Evolutionary conservation across 2,888 invertebrate genomes (phyloP).

Genomic region (Tillus elongatus): DNA sequence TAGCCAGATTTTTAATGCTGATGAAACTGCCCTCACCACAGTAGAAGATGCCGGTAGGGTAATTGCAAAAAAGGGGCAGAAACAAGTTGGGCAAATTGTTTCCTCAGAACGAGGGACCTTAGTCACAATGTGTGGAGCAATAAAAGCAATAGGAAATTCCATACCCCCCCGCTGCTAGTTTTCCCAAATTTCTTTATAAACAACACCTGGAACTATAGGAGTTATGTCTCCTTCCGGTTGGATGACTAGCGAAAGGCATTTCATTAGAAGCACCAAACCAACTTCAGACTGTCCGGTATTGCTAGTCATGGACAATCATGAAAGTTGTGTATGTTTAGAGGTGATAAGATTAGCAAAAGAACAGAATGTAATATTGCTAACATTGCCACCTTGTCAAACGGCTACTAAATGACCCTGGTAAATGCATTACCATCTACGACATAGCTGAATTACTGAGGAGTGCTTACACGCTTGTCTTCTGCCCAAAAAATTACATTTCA

Average conservation of each 20-base stretch:
- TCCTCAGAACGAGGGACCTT: conserved; percentile 15
- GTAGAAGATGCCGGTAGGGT: conserved; percentile 19
- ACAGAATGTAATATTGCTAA: conserved; percentile 17
- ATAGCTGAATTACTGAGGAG: no score
- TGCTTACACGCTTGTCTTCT: no score
- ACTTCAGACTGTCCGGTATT: conserved; percentile 8
- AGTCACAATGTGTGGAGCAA: no score
- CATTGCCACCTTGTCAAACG: conserved; percentile 19
- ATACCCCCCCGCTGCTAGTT: conserved; percentile 8
- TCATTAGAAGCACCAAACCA: conserved; percentile 2
- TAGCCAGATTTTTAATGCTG: conserved; percentile 15
- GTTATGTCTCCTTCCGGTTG: no score
- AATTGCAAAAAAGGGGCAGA: conserved; percentile 18
- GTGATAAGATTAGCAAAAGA: conserved; percentile 16
- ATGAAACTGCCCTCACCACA: conserved; percentile 18
- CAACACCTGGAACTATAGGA: no score
- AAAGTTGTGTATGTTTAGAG: conserved; percentile 19
- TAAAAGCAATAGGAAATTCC: conserved; percentile 10
- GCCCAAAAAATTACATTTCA: no score
- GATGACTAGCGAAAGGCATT: no score
- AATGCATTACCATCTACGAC: no score
- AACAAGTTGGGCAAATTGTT: conserved; percentile 19
- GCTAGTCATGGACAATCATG: conserved; percentile 20
- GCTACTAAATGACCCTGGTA: no score
- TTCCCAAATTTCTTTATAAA: no score